Evolutionary conservation across 1,140 invertebrate genomes (phyloP), one percentile per base, ranked within the genome.

Genomic region (Coptotermes formosanus): DNA sequence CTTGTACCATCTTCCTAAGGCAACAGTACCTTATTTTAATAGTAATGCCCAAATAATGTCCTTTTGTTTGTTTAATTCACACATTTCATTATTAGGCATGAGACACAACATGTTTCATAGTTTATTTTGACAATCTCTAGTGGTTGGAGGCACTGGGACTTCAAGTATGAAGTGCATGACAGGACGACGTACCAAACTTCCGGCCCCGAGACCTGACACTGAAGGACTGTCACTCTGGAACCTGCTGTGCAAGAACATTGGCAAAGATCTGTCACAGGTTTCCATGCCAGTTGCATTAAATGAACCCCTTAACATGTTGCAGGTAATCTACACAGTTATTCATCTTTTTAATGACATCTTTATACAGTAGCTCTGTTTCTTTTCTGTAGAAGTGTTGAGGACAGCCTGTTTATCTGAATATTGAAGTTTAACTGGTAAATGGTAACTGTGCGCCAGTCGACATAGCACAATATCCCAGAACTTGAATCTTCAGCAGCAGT

Each of bases 291-390:
- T 97, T 25, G 95, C 95, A 55, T 93, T 97, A 88, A 97, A 97
- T 90, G 97, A 98, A 90, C 97, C 96, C 23, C 91, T 98, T 3
- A 97, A 95, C 89, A 96, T 97, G 91, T 91, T 97, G 84, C 96
- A 95, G 91, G 92, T 93, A 86, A 86, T 69, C 21, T 44, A 25
- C 23, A 82, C 12, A 55, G 44, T 45, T 45, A n/a, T 25, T 43
- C 16, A 25, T 21, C 82, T 83, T 43, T 48, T 83, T 59, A 6
- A 38, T 21, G 21, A 32, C 32, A 38, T 23, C 32, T 45, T 32
- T 84, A 45, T 45, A 25, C 82, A 45, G 21, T 83, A 23, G 23
- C 7, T 38, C 82, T 83, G 8, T 83, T 38, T 23, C 32, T 16
- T 75, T 75, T 30, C 30, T 75, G 23, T 30, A 25, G 23, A 25